phyloP scores from a whole-genome alignment of 1,140 invertebrate genomes.

The Ericerus pela region DNA sequence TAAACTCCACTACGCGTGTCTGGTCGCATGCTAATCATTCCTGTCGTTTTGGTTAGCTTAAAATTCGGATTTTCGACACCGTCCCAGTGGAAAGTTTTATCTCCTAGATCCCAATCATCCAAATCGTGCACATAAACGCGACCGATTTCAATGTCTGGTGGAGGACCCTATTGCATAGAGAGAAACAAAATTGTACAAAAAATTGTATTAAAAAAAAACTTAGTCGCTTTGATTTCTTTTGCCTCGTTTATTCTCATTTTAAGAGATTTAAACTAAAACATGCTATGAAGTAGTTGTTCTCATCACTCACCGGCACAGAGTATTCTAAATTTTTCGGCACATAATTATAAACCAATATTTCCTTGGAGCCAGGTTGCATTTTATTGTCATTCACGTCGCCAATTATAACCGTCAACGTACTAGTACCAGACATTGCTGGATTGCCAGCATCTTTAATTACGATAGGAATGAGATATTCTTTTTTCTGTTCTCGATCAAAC shows the following conservation, averaged over 20 bases:
- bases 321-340: constrained; percentile 35
- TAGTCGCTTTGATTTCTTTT: background rate
- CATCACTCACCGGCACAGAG: background rate
- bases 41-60: constrained; percentile 74
- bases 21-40: constrained; percentile 88
- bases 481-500: constrained; percentile 89
- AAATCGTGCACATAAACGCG: constrained; percentile 89
- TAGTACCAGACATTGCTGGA: constrained; percentile 83
- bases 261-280: background rate
- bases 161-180: constrained; percentile 75
- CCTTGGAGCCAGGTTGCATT: constrained; percentile 90
- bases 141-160: constrained; percentile 83
- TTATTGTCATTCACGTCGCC: constrained; percentile 94
- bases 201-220: constrained; percentile 11
- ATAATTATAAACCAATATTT: constrained; percentile 94
- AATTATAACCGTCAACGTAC: constrained; percentile 85
- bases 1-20: constrained; percentile 75
- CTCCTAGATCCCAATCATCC: constrained; percentile 93
- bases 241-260: background rate
- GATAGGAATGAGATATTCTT: constrained; percentile 86
- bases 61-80: constrained; percentile 65
- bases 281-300: background rate
- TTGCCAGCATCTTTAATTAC: constrained; percentile 81
- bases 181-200: constrained; percentile 22
- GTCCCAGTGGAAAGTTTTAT: constrained; percentile 94